Evolutionary conservation across 2,797 vertebrate species (phyloP).

Genomic region (Labeo calbasu): DNA sequence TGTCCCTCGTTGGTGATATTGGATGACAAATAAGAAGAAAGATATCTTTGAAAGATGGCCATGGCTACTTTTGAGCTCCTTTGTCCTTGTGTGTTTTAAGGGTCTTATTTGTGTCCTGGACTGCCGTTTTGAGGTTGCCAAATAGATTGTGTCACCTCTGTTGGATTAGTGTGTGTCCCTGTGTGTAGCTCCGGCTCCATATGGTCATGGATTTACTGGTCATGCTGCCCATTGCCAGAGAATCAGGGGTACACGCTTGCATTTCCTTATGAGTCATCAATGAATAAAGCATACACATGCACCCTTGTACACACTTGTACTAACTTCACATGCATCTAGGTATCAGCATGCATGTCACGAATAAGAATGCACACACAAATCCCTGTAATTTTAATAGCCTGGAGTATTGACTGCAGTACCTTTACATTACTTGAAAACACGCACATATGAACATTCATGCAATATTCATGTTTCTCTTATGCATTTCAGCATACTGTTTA

Average conservation of each 20-base stretch:
- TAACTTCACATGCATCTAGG: background rate
- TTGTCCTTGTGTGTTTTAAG: background rate
- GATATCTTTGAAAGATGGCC: constrained; percentile 6
- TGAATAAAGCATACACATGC: background rate
- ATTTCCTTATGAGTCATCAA: constrained; percentile 29
- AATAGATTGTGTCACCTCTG: constrained; percentile 38
- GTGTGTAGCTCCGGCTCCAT: constrained; percentile 37
- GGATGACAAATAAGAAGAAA: constrained; percentile 13
- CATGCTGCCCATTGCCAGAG: constrained; percentile 1
- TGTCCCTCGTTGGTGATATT: constrained; percentile 16
- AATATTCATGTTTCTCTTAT: constrained; percentile 17
- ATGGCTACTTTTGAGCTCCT: constrained; percentile 1
- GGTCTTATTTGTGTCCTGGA: constrained; percentile 12
- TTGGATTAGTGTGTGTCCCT: constrained; percentile 29
- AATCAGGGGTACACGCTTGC: constrained; percentile 12
- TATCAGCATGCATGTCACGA: background rate
- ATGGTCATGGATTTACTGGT: constrained; percentile 36
- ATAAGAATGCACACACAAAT: background rate
- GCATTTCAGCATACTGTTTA: background rate
- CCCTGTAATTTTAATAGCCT: background rate
- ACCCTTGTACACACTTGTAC: background rate
- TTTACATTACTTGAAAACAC: background rate
- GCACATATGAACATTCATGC: background rate
- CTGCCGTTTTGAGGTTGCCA: constrained; percentile 35
- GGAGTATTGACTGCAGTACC: background rate